Evolutionary conservation across 2,888 invertebrate genomes (phyloP).

Genomic region (Sinelater perroti): DNA sequence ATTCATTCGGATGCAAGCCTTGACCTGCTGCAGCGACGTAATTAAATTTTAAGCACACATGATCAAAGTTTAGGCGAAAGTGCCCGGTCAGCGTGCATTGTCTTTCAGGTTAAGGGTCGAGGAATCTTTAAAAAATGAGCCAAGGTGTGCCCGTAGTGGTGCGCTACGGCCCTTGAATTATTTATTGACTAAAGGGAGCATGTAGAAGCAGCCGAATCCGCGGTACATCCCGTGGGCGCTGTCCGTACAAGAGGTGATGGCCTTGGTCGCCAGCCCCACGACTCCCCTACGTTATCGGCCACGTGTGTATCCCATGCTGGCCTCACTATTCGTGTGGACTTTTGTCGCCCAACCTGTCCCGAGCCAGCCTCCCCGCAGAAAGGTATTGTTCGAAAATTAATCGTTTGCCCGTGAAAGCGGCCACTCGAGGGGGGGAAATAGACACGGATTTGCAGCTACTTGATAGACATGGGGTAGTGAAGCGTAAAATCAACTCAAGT

Average conservation of each 20-base stretch:
- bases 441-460: constrained; percentile 15
- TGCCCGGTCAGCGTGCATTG: constrained; percentile 1
- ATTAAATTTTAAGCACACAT: neutral
- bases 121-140: constrained; percentile 13
- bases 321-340: constrained; percentile 5
- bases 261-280: neutral
- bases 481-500: constrained; percentile 11
- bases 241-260: constrained; percentile 3
- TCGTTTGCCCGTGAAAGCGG: constrained; percentile 13
- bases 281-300: constrained; percentile 4
- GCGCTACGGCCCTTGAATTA: constrained; percentile 12
- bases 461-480: constrained; percentile 8
- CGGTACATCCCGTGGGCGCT: constrained; percentile 3
- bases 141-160: constrained; percentile 12
- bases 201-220: constrained; percentile 5
- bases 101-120: constrained; percentile 10
- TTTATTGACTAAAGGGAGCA: constrained; percentile 14
- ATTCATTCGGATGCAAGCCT: neutral
- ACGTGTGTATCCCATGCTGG: constrained; percentile 1
- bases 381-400: constrained; percentile 22
- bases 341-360: constrained; percentile 19
- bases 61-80: constrained; percentile 2
- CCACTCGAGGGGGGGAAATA: constrained; percentile 4
- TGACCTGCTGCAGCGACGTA: constrained; percentile 2
- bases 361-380: constrained; percentile 10